Conservation (phyloP, 2,113 vertebrate genomes). For the Chroicocephalus ridibundus region DNA sequence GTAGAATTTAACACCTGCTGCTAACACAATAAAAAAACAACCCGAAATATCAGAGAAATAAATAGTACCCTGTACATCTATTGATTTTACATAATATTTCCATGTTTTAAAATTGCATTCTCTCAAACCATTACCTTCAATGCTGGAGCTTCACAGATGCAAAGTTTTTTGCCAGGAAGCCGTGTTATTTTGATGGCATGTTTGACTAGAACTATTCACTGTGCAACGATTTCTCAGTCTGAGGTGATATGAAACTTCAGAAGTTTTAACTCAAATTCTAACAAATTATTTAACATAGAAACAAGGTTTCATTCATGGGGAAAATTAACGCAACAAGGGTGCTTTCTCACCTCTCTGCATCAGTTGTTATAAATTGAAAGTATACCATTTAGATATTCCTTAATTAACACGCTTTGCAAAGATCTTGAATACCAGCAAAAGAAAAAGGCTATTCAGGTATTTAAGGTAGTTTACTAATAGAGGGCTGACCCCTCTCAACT, state of each 20-base stretch:
- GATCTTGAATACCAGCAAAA: background rate
- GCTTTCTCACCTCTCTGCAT: conserved; percentile 36
- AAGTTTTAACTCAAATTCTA: conserved; percentile 32
- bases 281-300: conserved; percentile 63
- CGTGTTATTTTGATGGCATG: conserved; percentile 8
- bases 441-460: background rate
- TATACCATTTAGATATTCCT: conserved; percentile 6
- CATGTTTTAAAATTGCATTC: conserved; percentile 52
- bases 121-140: conserved; percentile 50
- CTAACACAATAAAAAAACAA: background rate
- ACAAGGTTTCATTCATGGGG: conserved; percentile 54
- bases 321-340: conserved; percentile 40
- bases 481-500: background rate
- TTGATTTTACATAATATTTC: conserved; percentile 58
- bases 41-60: conserved; percentile 32
- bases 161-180: conserved; percentile 10
- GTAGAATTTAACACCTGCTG: conserved; percentile 51
- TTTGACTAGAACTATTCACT: conserved; percentile 50
- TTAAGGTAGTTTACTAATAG: background rate
- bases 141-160: background rate
- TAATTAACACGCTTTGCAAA: conserved; percentile 39
- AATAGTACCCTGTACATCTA: background rate
- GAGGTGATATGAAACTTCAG: background rate
- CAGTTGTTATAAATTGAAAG: conserved; percentile 56
- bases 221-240: conserved; percentile 19